These are phyloP conservation scores for Centruroides vittatus DNA, from an alignment of 1,140 invertebrate genomes.

Conservation along the genomic window DNA sequence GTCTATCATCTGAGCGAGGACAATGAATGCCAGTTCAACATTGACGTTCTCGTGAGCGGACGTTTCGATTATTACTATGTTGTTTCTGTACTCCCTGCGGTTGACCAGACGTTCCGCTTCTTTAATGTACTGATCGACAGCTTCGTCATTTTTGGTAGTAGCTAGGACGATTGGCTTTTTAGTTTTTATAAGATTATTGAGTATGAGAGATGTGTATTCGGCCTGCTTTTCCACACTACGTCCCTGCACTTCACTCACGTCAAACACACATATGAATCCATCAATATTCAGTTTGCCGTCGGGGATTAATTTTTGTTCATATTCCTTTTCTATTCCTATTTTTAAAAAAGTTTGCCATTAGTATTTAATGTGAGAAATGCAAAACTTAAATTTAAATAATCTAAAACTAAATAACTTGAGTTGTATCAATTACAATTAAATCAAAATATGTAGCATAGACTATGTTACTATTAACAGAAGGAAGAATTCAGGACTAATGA, in stretches of 20 bases:
- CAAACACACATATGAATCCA: constrained; percentile 91
- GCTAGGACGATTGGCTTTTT: constrained; percentile 92
- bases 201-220: constrained; percentile 57
- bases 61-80: constrained; percentile 80
- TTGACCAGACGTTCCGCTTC: constrained; percentile 78
- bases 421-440: neutral
- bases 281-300: constrained; percentile 89
- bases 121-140: constrained; percentile 66
- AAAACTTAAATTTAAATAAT: neutral
- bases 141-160: constrained; percentile 93
- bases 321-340: constrained; percentile 67
- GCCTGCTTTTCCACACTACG: constrained; percentile 68
- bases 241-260: constrained; percentile 73
- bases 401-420: neutral
- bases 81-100: constrained; percentile 74
- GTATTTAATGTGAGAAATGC: neutral
- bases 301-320: constrained; percentile 82
- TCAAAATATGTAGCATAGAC: neutral
- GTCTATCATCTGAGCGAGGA: constrained; percentile 84
- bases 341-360: neutral
- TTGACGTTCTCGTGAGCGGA: constrained; percentile 95
- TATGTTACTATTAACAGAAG: no score
- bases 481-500: no score
- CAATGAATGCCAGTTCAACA: constrained; percentile 82
- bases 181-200: constrained; percentile 71